Evolutionary conservation across 2,797 vertebrate species (phyloP), one percentile per base, ranked within the genome.

Genomic region (Bradypus variegatus): DNA sequence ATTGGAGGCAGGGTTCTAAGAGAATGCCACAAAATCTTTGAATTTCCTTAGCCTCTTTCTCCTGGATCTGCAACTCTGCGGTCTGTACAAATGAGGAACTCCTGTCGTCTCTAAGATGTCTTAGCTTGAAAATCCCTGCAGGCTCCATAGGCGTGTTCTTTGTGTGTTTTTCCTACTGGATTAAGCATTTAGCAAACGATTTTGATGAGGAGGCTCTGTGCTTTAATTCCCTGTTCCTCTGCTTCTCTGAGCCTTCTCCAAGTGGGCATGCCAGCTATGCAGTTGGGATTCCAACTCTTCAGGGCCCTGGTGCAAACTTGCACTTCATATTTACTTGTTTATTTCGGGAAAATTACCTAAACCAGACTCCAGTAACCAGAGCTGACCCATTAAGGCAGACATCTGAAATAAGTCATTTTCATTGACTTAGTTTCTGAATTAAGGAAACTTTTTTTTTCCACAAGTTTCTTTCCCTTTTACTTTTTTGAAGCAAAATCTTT

Each of bases 391-490:
- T 70, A 88, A 95, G 65, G 0, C 14, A 95, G 95, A 88, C 70
- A 93, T 84, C 64, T 75, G 38, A 95, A 95, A 89, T 25, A 83
- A 50, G 14, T 45, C 82, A 85, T 93, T 96, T 96, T 93, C 78
- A 67, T 95, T 92, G 91, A 96, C 95, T 75, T 55, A 15, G 72
- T 94, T 96, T 95, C 96, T 96, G 91, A 25, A 80, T 95, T 90
- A 95, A 90, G 93, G 95, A 96, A 95, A 84, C 91, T 38, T 92
- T 91, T 96, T 69, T 4, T 91, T 91, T 95, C 69, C 79, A 38
- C 41, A 29, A 65, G 62, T 65, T 93, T 69, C 45, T 94, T 88
- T 85, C 83, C 70, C 58, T 77, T 85, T 88, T 73, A 33, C 48
- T 85, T 88, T 33, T 69, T 83, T 16, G 11, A 72, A 58, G 65